Percentiles rank a stretch among this genome's conserved stretches.
These are phyloP conservation scores for Epistrophella euchroma DNA, from an alignment of 2,888 invertebrate species.

Conservation along the genomic window DNA sequence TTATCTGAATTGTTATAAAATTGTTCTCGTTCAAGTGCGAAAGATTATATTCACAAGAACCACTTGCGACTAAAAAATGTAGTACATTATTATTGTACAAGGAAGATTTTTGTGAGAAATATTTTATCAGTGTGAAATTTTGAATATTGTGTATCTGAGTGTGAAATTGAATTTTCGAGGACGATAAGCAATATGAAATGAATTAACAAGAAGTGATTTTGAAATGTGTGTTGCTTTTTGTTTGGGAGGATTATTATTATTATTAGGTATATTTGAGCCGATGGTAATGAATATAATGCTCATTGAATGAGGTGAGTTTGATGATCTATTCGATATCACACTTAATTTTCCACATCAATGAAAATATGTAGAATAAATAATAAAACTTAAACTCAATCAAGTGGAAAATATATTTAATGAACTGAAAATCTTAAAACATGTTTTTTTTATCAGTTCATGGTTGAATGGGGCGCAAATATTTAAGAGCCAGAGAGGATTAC, in stretches of 20 bases:
- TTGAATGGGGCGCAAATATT: neutral
- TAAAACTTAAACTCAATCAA: neutral
- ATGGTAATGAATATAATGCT: neutral
- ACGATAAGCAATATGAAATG: slow-evolving; percentile 32
- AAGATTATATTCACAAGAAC: slow-evolving; percentile 39
- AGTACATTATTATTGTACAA: neutral
- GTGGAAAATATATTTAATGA: neutral
- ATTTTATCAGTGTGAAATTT: slow-evolving; percentile 32
- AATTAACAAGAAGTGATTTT: slow-evolving; percentile 25
- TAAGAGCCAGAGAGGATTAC: neutral
- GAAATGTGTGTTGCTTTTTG: neutral
- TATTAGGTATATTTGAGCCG: neutral
- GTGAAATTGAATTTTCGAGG: slow-evolving; percentile 65
- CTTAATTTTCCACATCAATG: neutral
- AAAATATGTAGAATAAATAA: neutral
- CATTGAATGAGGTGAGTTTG: slow-evolving; percentile 8
- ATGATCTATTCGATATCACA: slow-evolving; percentile 17
- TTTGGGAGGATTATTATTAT: neutral
- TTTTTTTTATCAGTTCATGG: neutral
- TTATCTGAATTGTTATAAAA: slow-evolving; percentile 37
- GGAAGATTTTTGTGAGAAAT: slow-evolving; percentile 12
- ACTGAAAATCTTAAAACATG: neutral
- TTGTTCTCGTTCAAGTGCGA: slow-evolving; percentile 42
- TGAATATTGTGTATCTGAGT: slow-evolving; percentile 43
- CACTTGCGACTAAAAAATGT: neutral